A percentile compares a stretch with the other conserved stretches of the same genome.
phyloP scores from a whole-genome alignment of 2,888 invertebrate species.

The Unio delphinus region DNA sequence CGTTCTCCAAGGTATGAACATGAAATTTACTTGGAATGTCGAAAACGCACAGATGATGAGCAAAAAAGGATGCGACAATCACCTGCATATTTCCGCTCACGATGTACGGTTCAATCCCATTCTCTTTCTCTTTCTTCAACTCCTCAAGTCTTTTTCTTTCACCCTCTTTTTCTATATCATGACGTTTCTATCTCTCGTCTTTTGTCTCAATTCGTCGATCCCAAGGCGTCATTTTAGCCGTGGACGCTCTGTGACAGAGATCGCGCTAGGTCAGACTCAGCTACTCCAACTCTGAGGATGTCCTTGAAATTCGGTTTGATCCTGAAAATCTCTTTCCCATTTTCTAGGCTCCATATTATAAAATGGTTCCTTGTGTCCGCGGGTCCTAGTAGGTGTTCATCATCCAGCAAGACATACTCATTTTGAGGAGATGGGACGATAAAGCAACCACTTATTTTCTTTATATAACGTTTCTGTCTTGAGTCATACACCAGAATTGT shows the following conservation, averaged over 20 bases:
- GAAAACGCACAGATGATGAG: conserved; percentile 68
- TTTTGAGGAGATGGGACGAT: conserved; percentile 64
- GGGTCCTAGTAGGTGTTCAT: conserved; percentile 62
- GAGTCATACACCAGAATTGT: conserved; percentile 64
- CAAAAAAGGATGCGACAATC: conserved; percentile 67
- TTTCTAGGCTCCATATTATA: conserved; percentile 64
- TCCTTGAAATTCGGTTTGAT: conserved; percentile 62
- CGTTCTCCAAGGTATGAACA: conserved; percentile 61
- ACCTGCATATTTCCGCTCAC: conserved; percentile 62
- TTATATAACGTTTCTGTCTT: conserved; percentile 55
- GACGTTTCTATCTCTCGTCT: conserved; percentile 47
- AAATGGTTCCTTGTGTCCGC: conserved; percentile 66
- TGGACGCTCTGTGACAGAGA: conserved; percentile 36
- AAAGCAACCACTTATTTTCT: conserved; percentile 58
- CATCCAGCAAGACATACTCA: conserved; percentile 65
- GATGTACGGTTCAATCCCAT: conserved; percentile 65
- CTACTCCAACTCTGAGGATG: conserved; percentile 30
- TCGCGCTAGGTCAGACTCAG: conserved; percentile 29
- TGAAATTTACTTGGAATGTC: conserved; percentile 60
- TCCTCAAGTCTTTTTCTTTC: conserved; percentile 54
- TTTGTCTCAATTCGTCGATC: conserved; percentile 60
- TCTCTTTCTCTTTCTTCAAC: conserved; percentile 61
- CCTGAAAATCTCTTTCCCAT: conserved; percentile 58
- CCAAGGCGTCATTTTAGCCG: conserved; percentile 66
- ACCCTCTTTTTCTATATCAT: conserved; percentile 51